Evolutionary conservation across 2,113 vertebrate genomes (phyloP).

Genomic region (Ploceus nigricollis): DNA sequence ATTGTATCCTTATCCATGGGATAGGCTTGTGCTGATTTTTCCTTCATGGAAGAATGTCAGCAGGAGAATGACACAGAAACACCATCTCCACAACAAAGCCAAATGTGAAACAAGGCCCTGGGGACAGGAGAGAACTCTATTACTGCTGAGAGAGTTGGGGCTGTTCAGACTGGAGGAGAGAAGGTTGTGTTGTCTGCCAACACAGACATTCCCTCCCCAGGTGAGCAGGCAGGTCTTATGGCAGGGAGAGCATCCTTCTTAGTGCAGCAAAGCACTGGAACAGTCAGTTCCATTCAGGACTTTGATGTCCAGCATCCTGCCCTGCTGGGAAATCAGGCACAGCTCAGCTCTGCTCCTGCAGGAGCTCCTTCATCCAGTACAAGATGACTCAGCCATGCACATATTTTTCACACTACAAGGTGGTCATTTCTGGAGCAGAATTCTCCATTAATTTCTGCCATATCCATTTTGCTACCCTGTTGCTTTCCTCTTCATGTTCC

Average conservation of each 20-base stretch:
- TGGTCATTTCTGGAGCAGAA: not conserved
- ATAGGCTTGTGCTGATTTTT: not conserved
- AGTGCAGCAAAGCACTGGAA: not conserved
- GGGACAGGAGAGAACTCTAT: not conserved
- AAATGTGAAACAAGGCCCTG: not conserved
- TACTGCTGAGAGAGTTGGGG: not conserved
- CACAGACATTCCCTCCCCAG: not conserved
- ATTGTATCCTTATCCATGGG: not conserved
- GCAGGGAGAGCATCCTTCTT: not conserved
- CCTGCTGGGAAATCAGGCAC: not conserved
- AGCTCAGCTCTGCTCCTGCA: not conserved
- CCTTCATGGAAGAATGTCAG: not conserved
- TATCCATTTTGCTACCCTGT: not conserved
- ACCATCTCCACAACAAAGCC: not conserved
- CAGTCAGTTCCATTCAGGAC: not conserved
- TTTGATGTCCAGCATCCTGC: not conserved
- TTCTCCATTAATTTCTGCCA: not conserved
- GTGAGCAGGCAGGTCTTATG: not conserved
- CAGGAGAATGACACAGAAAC: not conserved
- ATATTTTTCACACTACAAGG: not conserved
- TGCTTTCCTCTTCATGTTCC: not conserved
- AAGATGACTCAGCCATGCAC: not conserved
- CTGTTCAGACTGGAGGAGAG: not conserved
- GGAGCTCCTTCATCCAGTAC: not conserved
- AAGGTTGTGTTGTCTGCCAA: not conserved